A percentile compares a stretch with the other conserved stretches of the same genome.
Conservation (phyloP, 2,888 invertebrate species). For the Odontomyia ornata region DNA sequence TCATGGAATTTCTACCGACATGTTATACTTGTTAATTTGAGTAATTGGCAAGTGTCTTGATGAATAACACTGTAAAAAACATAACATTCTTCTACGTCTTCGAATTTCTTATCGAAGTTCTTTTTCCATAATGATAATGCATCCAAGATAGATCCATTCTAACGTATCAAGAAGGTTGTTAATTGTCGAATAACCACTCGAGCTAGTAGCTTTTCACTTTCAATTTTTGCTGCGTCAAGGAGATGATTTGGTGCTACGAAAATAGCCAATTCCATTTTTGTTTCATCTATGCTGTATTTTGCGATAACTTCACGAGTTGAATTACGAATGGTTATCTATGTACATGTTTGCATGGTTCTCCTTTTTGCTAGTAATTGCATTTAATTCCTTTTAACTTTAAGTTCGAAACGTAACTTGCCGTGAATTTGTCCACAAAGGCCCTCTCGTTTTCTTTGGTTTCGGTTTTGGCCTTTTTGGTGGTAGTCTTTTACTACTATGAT, state of each 20-base stretch:
- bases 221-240: conserved; percentile 77
- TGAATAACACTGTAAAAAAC: conserved; percentile 94
- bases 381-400: conserved; percentile 73
- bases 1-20: conserved; percentile 96
- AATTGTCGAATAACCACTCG: conserved; percentile 83
- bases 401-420: conserved; percentile 74
- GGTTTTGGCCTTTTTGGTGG: no score
- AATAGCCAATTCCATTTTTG: conserved; percentile 80
- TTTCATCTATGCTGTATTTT: conserved; percentile 82
- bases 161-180: conserved; percentile 85
- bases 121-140: conserved; percentile 88
- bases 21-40: conserved; percentile 84
- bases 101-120: conserved; percentile 86
- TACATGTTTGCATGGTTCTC: conserved; percentile 72
- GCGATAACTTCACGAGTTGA: conserved; percentile 82
- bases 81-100: conserved; percentile 92
- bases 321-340: conserved; percentile 78
- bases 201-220: conserved; percentile 74
- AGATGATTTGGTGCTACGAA: conserved; percentile 86
- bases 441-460: no score
- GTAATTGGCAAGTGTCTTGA: conserved; percentile 82
- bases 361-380: conserved; percentile 66
- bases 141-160: conserved; percentile 84
- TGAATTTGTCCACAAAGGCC: conserved; percentile 72
- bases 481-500: no score